Percentiles rank a stretch among this genome's conserved stretches.
Evolutionary conservation across 1,140 invertebrate species (phyloP).

Genomic region (Diachasmimorpha longicaudata): DNA sequence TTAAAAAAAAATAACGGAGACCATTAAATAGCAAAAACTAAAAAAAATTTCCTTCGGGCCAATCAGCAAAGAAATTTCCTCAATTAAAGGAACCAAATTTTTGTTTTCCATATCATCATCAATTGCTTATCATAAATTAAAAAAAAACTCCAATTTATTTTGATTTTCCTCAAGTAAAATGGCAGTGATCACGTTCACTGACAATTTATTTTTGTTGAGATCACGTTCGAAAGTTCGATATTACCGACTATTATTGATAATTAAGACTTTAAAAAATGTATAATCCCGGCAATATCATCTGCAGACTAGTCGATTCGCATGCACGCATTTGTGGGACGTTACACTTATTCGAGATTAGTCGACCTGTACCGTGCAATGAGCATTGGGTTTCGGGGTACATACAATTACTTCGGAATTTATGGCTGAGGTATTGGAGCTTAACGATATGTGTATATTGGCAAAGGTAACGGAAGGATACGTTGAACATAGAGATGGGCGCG

Average conservation of each 20-base stretch:
- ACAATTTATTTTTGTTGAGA: not conserved
- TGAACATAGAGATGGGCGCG: not conserved
- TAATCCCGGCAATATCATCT: conserved; percentile 7
- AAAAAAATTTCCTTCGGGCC: too few species aligned
- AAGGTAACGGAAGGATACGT: not conserved
- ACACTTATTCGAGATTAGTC: conserved; percentile 22
- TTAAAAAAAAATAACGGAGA: too few species aligned
- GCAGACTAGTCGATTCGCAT: conserved; percentile 29
- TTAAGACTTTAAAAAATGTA: not conserved
- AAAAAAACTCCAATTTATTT: not conserved
- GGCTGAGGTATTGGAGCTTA: conserved; percentile 12
- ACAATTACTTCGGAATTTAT: conserved; percentile 20
- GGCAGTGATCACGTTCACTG: not conserved
- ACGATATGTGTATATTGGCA: conserved; percentile 19
- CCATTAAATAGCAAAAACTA: too few species aligned
- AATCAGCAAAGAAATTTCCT: too few species aligned
- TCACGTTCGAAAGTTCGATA: not conserved
- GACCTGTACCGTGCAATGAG: not conserved
- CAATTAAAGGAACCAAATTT: not conserved
- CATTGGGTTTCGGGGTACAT: not conserved
- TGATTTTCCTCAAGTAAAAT: not conserved
- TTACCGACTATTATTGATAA: not conserved
- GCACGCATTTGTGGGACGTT: conserved; percentile 31
- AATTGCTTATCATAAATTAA: too few species aligned
- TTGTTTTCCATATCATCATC: not conserved